These are phyloP conservation scores for Bombus vancouverensis DNA, from an alignment of 1,140 invertebrate species.

Conservation along the genomic window DNA sequence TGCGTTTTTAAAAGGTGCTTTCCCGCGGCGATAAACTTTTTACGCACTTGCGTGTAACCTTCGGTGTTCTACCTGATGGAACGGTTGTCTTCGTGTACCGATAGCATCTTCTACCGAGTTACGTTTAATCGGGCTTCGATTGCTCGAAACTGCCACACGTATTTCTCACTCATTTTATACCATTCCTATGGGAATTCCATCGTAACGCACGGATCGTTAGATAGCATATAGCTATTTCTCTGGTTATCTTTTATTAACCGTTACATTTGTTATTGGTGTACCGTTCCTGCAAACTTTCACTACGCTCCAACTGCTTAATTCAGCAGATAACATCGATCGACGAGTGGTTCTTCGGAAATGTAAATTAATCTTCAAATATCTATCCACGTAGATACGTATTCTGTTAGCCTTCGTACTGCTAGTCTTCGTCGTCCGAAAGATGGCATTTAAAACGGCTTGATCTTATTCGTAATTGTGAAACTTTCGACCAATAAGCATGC, in stretches of 20 bases:
- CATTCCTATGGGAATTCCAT: neutral
- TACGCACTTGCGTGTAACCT: constrained; percentile 50
- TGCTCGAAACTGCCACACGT: neutral
- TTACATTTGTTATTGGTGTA: neutral
- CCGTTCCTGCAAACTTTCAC: constrained; percentile 7
- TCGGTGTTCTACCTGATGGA: constrained; percentile 3
- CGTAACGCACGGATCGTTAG: neutral
- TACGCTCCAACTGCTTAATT: neutral
- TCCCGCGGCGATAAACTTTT: constrained; percentile 75
- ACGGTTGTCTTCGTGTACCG: constrained; percentile 12
- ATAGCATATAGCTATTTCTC: neutral
- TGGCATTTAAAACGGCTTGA: too few species aligned
- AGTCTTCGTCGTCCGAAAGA: neutral
- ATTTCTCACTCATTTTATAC: neutral
- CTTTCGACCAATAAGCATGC: neutral
- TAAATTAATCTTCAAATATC: neutral
- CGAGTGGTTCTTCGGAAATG: neutral
- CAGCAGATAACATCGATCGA: neutral
- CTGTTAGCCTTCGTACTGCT: too few species aligned
- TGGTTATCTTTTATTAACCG: neutral
- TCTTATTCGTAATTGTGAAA: neutral
- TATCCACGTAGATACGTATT: accelerated
- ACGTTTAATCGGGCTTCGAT: neutral
- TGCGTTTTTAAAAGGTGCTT: constrained; percentile 82
- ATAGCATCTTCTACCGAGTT: neutral